Percentiles rank a stretch among this genome's conserved stretches.
Evolutionary conservation across 2,797 vertebrate species (phyloP).

Genomic region (Macropodus opercularis): DNA sequence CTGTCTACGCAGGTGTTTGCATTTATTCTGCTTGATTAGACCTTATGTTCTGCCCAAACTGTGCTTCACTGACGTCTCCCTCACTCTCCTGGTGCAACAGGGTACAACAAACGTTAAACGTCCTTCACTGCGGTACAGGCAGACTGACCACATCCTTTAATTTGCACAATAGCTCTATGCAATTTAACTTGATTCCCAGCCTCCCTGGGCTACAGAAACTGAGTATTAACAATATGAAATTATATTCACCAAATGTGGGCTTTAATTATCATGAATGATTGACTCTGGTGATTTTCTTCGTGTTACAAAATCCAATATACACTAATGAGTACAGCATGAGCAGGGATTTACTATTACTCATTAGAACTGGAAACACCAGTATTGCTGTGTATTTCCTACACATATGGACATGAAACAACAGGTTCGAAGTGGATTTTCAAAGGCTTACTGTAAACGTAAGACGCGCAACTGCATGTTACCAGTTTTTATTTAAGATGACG

Average conservation of each 20-base stretch:
- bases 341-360: neutral
- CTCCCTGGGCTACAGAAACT: neutral
- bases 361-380: neutral
- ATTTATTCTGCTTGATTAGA: neutral
- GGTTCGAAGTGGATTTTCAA: neutral
- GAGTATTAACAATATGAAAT: neutral
- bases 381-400: neutral
- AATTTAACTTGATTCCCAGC: neutral
- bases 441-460: neutral
- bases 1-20: neutral
- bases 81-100: neutral
- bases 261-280: neutral
- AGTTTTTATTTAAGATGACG: neutral
- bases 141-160: neutral
- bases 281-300: neutral
- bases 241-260: neutral
- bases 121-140: neutral
- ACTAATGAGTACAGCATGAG: too few species aligned
- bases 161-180: neutral
- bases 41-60: neutral
- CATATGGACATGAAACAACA: neutral
- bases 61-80: neutral
- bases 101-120: conserved; percentile 1
- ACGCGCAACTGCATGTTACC: neutral
- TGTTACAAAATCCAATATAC: neutral